Percentiles rank a stretch among this genome's conserved stretches.
Conservation (phyloP, 2,888 invertebrate species). For the Hipparchia sbordonii region DNA sequence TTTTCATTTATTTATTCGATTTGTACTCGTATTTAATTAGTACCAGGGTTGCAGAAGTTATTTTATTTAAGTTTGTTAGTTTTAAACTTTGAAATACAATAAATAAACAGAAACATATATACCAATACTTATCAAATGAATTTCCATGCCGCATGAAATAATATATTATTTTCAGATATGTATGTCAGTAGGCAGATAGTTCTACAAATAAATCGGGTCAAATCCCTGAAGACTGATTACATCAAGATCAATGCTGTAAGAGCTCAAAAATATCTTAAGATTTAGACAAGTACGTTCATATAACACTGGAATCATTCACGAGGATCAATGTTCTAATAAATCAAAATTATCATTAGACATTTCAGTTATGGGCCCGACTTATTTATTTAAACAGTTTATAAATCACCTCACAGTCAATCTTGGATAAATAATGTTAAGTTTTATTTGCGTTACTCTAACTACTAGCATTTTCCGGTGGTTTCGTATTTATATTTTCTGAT, state of each 20-base stretch:
- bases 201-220: slow-evolving; percentile 21
- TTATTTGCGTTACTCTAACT: not conserved
- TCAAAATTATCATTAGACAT: slow-evolving; percentile 35
- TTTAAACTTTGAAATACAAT: too few species aligned
- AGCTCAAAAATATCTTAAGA: slow-evolving; percentile 47
- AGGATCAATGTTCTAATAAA: slow-evolving; percentile 62
- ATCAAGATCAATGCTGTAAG: slow-evolving; percentile 47
- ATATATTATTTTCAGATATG: slow-evolving; percentile 5
- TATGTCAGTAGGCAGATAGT: not conserved
- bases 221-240: slow-evolving; percentile 40
- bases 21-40: not conserved
- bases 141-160: slow-evolving; percentile 5
- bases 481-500: not conserved
- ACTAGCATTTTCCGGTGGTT: not conserved
- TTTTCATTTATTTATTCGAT: slow-evolving; percentile 4
- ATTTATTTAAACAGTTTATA: slow-evolving; percentile 25
- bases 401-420: slow-evolving; percentile 19
- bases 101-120: not conserved
- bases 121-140: not conserved
- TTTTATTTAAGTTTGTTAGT: too few species aligned
- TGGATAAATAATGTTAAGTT: not conserved
- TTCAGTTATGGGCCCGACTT: slow-evolving; percentile 15
- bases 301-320: slow-evolving; percentile 47
- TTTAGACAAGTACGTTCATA: slow-evolving; percentile 45
- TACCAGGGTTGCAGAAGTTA: not conserved